These are phyloP conservation scores for Cerastis leucographa DNA, from an alignment of 2,888 invertebrate species.

Conservation along the genomic window DNA sequence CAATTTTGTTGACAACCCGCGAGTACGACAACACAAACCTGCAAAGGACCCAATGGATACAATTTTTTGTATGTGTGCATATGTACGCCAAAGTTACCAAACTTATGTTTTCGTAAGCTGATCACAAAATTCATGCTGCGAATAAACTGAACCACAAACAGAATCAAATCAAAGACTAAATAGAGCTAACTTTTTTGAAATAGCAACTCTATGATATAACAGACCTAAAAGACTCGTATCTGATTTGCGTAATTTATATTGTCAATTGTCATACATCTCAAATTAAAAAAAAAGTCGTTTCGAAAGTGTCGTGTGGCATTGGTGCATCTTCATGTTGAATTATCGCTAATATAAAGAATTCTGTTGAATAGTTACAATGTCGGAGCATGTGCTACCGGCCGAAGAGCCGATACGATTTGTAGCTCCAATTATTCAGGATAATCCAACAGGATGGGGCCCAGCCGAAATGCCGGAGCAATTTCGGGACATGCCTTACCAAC, in stretches of 20 bases:
- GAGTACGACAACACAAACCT: no score
- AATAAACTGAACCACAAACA: neutral
- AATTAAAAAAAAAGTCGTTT: conserved; percentile 51
- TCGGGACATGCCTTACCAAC: conserved; percentile 99
- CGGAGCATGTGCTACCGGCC: conserved; percentile 89
- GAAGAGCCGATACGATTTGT: conserved; percentile 92
- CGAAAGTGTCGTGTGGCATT: conserved; percentile 83
- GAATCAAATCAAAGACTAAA: no score
- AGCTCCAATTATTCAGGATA: conserved; percentile 95
- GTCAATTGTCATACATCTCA: conserved; percentile 36
- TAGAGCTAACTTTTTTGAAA: neutral
- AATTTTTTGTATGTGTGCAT: neutral
- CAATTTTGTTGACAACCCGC: neutral
- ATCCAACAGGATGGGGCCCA: conserved; percentile 99
- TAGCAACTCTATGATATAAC: conserved; percentile 11
- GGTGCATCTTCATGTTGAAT: conserved; percentile 68
- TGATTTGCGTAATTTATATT: conserved; percentile 3
- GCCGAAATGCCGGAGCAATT: conserved; percentile 98
- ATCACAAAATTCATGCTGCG: neutral
- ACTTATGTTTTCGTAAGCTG: neutral
- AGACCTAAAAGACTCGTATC: conserved; percentile 54
- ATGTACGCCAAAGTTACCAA: neutral
- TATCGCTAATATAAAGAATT: conserved; percentile 61
- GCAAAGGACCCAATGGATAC: neutral
- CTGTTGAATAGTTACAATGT: conserved; percentile 76